phyloP scores from a whole-genome alignment of 2,888 invertebrate genomes.

The Meganola albula region DNA sequence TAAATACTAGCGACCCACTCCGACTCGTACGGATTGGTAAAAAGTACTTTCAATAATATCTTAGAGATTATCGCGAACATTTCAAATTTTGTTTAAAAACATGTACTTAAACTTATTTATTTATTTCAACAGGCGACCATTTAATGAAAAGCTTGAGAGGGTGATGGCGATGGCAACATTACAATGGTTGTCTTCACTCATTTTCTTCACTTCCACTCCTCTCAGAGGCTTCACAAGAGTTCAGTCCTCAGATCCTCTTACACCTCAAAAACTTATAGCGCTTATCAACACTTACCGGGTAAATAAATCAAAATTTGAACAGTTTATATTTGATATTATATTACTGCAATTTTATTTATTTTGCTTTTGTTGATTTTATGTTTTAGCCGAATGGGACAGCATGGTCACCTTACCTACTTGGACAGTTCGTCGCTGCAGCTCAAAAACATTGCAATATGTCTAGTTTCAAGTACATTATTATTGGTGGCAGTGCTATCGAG shows the following conservation, averaged over 20 bases:
- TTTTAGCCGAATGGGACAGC: constrained; percentile 45
- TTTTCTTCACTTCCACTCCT: constrained; percentile 36
- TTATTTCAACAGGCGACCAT: constrained; percentile 29
- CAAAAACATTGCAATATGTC: constrained; percentile 49
- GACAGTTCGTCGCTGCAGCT: constrained; percentile 42
- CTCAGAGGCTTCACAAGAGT: constrained; percentile 34
- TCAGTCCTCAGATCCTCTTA: constrained; percentile 35
- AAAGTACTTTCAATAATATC: too few species aligned
- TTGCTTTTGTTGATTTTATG: background rate
- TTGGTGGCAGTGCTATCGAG: constrained; percentile 45
- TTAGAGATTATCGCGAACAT: too few species aligned
- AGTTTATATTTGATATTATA: too few species aligned
- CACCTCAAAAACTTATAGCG: constrained; percentile 31
- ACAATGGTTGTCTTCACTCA: constrained; percentile 44
- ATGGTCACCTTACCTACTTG: constrained; percentile 48
- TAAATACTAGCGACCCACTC: too few species aligned
- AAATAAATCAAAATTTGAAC: constrained; percentile 5
- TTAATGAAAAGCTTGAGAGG: constrained; percentile 21
- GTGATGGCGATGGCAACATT: constrained; percentile 37
- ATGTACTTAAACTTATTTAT: background rate
- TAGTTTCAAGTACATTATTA: constrained; percentile 45
- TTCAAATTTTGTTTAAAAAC: too few species aligned
- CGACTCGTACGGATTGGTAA: too few species aligned
- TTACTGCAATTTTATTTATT: background rate
- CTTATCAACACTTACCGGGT: constrained; percentile 45